phyloP scores from a whole-genome alignment of 2,113 vertebrate species.

The Dipodomys stephensi region DNA sequence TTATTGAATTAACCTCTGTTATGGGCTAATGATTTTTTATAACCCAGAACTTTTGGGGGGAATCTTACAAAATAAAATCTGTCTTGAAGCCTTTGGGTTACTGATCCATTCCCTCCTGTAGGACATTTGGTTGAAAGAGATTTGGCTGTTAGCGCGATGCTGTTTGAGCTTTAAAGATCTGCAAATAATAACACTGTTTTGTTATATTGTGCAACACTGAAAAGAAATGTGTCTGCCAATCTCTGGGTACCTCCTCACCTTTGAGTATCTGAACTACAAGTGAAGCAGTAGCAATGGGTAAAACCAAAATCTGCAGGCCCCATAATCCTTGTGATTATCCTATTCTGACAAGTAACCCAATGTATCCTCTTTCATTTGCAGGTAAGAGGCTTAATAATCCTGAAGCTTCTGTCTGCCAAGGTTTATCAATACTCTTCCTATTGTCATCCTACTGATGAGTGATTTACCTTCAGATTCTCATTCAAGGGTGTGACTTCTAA shows the following conservation, averaged over 20 bases:
- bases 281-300: background rate
- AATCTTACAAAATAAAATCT: no score
- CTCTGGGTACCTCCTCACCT: no score
- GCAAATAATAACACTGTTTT: no score
- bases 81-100: background rate
- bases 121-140: no score
- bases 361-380: background rate
- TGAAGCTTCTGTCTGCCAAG: background rate
- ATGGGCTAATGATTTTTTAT: background rate
- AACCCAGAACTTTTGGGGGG: background rate
- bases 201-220: no score
- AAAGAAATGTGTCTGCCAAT: no score
- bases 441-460: background rate
- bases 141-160: no score
- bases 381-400: background rate
- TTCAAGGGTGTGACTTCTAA: background rate
- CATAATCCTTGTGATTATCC: background rate
- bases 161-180: no score
- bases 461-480: background rate
- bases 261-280: no score
- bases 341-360: background rate
- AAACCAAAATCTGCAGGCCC: background rate
- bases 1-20: background rate
- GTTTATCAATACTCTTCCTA: background rate
- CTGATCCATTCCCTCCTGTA: no score